Conservation (phyloP, 2,113 vertebrate genomes). For the Ramphastos sulfuratus region DNA sequence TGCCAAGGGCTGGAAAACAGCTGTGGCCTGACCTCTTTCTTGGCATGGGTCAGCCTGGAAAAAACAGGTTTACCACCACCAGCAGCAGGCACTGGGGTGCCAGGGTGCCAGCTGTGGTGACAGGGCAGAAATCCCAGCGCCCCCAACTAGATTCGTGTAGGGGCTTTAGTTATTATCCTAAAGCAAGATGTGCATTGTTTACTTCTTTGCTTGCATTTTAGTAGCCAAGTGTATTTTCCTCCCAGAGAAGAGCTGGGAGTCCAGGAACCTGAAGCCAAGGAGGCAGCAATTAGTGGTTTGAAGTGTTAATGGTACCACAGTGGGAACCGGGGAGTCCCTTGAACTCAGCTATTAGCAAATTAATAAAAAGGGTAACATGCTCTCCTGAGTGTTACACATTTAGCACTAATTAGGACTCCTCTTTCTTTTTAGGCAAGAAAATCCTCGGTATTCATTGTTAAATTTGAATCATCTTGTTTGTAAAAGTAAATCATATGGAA, state of each 20-base stretch:
- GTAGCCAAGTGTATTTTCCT: not conserved
- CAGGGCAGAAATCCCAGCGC: not conserved
- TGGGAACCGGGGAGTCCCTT: constrained; percentile 6
- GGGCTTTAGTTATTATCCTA: not conserved
- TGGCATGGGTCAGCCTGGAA: not conserved
- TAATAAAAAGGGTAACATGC: not conserved
- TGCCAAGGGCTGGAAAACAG: not conserved
- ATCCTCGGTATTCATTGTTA: constrained; percentile 30
- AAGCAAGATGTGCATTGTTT: not conserved
- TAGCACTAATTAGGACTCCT: constrained; percentile 47
- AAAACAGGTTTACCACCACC: not conserved
- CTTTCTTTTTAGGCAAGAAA: constrained; percentile 34
- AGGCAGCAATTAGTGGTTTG: constrained; percentile 1
- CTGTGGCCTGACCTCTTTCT: not conserved
- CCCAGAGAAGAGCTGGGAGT: not conserved
- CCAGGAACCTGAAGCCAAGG: not conserved
- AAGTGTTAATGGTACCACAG: constrained; percentile 27
- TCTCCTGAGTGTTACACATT: constrained; percentile 46
- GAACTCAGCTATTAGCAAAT: constrained; percentile 20
- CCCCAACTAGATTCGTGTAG: not conserved
- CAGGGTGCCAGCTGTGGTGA: not conserved
- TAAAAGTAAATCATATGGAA: constrained; percentile 1
- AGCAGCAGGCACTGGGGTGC: fast-evolving
- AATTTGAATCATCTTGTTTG: constrained; percentile 45
- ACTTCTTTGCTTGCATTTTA: not conserved